Percentiles rank a stretch among this genome's conserved stretches.
phyloP scores from a whole-genome alignment of 2,888 invertebrate species.

The Apantesis nais region DNA sequence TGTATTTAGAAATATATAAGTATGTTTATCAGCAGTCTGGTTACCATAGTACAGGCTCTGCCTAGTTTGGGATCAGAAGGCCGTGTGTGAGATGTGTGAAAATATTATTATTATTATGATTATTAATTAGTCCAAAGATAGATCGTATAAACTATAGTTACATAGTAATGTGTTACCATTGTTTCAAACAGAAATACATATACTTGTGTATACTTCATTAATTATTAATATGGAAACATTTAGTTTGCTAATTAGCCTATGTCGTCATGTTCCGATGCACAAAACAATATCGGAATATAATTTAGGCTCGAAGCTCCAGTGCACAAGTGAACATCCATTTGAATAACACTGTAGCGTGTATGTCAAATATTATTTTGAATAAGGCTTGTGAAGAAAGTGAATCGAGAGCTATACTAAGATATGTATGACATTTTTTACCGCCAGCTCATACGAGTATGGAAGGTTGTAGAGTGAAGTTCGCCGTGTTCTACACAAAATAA shows the following conservation, averaged over 20 bases:
- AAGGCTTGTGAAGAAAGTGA: constrained; percentile 17
- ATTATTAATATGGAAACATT: neutral
- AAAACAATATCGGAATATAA: constrained; percentile 19
- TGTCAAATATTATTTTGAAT: constrained; percentile 47
- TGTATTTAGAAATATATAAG: too few relatives aligned
- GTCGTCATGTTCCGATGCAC: constrained; percentile 6
- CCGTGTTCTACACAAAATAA: neutral
- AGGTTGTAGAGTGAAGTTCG: neutral
- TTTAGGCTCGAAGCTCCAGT: constrained; percentile 16
- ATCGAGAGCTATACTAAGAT: constrained; percentile 12
- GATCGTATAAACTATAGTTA: neutral
- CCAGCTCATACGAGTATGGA: neutral
- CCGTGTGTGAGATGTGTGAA: too few relatives aligned
- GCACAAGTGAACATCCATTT: constrained; percentile 49
- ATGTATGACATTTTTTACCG: neutral
- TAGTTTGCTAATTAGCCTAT: constrained; percentile 6
- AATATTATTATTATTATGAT: too few relatives aligned
- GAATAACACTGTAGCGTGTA: constrained; percentile 52
- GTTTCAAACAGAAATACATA: neutral
- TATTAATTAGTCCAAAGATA: neutral
- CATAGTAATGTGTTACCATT: neutral
- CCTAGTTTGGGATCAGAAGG: too few relatives aligned
- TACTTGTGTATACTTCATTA: neutral
- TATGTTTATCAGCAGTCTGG: too few relatives aligned
- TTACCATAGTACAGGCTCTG: too few relatives aligned